These are phyloP conservation scores for Dyspetes luteomarginatus DNA, from an alignment of 2,888 invertebrate species.

Conservation along the genomic window DNA sequence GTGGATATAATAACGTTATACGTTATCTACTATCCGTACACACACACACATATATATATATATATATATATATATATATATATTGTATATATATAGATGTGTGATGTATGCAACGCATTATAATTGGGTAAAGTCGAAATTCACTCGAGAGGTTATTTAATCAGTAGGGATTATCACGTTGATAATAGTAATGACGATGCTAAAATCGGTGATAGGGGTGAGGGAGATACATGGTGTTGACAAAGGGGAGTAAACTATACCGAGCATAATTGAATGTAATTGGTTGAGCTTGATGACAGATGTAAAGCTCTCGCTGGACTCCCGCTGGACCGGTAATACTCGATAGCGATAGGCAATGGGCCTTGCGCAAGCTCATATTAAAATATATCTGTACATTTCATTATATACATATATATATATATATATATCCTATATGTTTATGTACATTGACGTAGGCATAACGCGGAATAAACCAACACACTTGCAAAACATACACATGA, in stretches of 20 bases:
- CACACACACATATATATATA: too few species aligned
- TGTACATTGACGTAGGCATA: slow-evolving; percentile 41
- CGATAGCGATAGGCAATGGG: slow-evolving; percentile 39
- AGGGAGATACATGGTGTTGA: slow-evolving; percentile 21
- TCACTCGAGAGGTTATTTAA: slow-evolving; percentile 41
- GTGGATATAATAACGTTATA: too few species aligned
- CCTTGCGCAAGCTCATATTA: slow-evolving; percentile 42
- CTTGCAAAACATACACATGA: slow-evolving; percentile 65
- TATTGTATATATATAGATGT: neutral
- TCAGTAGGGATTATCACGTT: slow-evolving; percentile 37
- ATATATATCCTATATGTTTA: neutral
- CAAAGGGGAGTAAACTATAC: slow-evolving; percentile 41
- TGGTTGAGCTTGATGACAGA: slow-evolving; percentile 81
- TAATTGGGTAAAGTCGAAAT: slow-evolving; percentile 27
- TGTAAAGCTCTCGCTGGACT: slow-evolving; percentile 70
- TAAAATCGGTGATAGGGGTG: slow-evolving; percentile 42
- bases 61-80: too few species aligned
- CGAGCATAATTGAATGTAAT: slow-evolving; percentile 79
- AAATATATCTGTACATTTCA: slow-evolving; percentile 5
- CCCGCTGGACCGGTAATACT: slow-evolving; percentile 69
- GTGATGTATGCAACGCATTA: neutral
- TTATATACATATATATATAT: neutral
- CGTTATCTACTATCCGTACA: too few species aligned
- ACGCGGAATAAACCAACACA: slow-evolving; percentile 50
- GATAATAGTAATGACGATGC: slow-evolving; percentile 51